These are phyloP conservation scores for Calonectris borealis DNA, from an alignment of 2,113 vertebrate species.

Conservation along the genomic window DNA sequence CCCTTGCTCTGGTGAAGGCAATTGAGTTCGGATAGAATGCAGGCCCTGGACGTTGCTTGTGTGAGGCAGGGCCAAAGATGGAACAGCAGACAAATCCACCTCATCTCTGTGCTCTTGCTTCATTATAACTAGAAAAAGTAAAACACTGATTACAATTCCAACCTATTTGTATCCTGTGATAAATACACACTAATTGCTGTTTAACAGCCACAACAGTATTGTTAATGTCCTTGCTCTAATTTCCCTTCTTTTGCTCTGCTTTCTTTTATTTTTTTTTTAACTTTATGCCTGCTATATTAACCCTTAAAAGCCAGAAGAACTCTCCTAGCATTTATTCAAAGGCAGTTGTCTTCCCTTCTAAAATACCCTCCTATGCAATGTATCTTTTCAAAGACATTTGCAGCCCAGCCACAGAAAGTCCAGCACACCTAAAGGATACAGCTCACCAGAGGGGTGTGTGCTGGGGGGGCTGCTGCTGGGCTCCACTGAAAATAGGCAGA, in stretches of 20 bases:
- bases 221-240: not conserved
- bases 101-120: conserved; percentile 96
- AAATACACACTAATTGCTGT: not conserved
- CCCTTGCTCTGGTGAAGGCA: conserved; percentile 88
- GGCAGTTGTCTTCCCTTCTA: not conserved
- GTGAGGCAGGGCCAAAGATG: conserved; percentile 83
- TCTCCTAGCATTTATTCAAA: not conserved
- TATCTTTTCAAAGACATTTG: not conserved
- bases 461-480: not conserved
- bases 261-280: not conserved
- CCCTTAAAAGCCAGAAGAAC: not conserved
- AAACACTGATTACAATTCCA: conserved; percentile 8
- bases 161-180: not conserved
- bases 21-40: conserved; percentile 79
- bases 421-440: not conserved
- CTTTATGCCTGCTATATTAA: not conserved
- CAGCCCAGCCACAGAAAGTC: not conserved
- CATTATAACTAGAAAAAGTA: conserved; percentile 82
- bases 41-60: conserved; percentile 69
- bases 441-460: not conserved
- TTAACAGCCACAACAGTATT: not conserved
- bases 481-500: not conserved
- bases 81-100: conserved; percentile 81
- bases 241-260: not conserved
- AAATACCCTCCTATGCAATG: not conserved